Evolutionary conservation across 1,140 invertebrate genomes (phyloP).

Genomic region (Drosophila albomicans): DNA sequence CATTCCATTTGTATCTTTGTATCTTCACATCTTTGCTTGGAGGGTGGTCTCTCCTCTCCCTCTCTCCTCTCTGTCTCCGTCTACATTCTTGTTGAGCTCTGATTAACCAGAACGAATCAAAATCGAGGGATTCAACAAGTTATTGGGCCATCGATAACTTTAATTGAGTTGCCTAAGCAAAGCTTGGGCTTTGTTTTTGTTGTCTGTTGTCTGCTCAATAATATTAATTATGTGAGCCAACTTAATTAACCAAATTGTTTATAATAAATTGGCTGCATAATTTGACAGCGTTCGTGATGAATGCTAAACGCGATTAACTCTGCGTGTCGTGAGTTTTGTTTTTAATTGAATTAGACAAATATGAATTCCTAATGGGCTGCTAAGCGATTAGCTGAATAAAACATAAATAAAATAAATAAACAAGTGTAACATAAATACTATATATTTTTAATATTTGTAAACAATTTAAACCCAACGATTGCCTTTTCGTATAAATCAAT

Average conservation of each 20-base stretch:
- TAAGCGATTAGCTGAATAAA: constrained; percentile 2
- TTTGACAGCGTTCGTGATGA: constrained; percentile 10
- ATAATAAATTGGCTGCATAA: constrained; percentile 13
- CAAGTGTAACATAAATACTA: too few relatives aligned
- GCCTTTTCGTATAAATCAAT: too few relatives aligned
- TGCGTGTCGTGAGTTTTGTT: constrained; percentile 4
- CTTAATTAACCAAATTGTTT: constrained; percentile 33
- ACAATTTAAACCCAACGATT: too few relatives aligned
- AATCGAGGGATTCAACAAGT: constrained; percentile 18
- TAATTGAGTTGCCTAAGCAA: constrained; percentile 32
- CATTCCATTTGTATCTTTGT: constrained; percentile 49
- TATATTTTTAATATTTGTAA: too few relatives aligned
- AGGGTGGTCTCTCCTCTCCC: constrained; percentile 35
- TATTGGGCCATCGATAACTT: constrained; percentile 15
- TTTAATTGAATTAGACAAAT: constrained; percentile 11
- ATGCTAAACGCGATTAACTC: constrained; percentile 1
- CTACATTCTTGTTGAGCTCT: constrained; percentile 1
- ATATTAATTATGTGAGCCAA: constrained; percentile 39
- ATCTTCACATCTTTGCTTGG: constrained; percentile 21
- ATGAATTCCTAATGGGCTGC: constrained; percentile 1
- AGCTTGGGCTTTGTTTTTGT: neutral
- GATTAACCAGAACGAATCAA: constrained; percentile 42
- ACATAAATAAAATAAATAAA: neutral
- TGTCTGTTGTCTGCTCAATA: neutral
- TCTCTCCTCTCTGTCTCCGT: neutral